Percentiles rank a stretch among this genome's conserved stretches.
Conservation (phyloP, 2,888 invertebrate genomes). For the Pediacus dermestoides region DNA sequence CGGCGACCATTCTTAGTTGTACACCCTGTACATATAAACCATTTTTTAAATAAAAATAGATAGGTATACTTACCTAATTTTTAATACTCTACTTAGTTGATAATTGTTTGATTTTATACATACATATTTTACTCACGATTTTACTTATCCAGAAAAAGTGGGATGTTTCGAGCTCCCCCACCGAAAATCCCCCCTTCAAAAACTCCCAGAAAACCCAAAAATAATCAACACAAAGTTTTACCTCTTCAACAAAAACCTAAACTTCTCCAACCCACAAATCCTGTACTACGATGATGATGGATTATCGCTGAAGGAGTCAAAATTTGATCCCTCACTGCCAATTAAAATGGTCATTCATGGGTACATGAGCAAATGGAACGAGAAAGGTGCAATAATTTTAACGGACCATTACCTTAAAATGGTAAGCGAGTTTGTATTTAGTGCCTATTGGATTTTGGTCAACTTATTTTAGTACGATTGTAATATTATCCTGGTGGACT, state of each 20-base stretch:
- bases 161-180: conserved; percentile 57
- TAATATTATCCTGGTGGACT: conserved; percentile 56
- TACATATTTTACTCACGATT: conserved; percentile 17
- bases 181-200: conserved; percentile 52
- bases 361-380: conserved; percentile 56
- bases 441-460: conserved; percentile 2
- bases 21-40: too few relatives aligned
- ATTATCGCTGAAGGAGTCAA: conserved; percentile 48
- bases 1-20: too few relatives aligned
- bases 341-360: conserved; percentile 58
- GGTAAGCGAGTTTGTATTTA: conserved; percentile 45
- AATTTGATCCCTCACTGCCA: conserved; percentile 48
- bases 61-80: background rate
- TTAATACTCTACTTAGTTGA: background rate
- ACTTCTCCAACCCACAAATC: conserved; percentile 47
- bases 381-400: conserved; percentile 49
- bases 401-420: conserved; percentile 52
- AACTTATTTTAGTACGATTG: conserved; percentile 52
- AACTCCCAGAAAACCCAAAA: conserved; percentile 55
- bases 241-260: conserved; percentile 49
- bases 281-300: conserved; percentile 52
- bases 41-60: too few relatives aligned
- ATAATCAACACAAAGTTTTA: conserved; percentile 55
- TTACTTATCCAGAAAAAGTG: conserved; percentile 54
- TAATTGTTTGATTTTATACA: too few relatives aligned